A percentile compares a stretch with the other conserved stretches of the same genome.
Conservation (phyloP, 2,888 invertebrate species). For the Leucophenga montana region DNA sequence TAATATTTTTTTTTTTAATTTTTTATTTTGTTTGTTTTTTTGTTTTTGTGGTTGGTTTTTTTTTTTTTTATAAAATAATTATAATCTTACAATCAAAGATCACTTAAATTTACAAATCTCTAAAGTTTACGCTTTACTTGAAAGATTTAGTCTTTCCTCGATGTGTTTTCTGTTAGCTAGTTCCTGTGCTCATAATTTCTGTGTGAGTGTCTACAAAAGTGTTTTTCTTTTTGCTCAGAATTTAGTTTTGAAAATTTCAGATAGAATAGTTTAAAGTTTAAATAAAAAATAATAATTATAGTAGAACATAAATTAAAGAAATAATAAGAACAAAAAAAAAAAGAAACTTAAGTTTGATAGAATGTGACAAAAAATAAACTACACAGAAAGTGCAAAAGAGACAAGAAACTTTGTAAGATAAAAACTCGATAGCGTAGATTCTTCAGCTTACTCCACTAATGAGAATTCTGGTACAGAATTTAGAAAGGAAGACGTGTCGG, state of each 20-base stretch:
- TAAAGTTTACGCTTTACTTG: slow-evolving; percentile 58
- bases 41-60: slow-evolving; percentile 44
- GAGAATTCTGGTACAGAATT: slow-evolving; percentile 4
- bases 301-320: slow-evolving; percentile 27
- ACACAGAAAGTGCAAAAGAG: slow-evolving; percentile 31
- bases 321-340: slow-evolving; percentile 34
- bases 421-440: background rate
- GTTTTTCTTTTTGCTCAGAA: slow-evolving; percentile 38
- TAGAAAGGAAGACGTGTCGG: slow-evolving; percentile 47
- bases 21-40: slow-evolving; percentile 54
- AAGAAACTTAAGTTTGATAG: slow-evolving; percentile 25
- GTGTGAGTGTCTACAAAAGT: slow-evolving; percentile 33
- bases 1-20: slow-evolving; percentile 41
- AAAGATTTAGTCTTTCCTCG: slow-evolving; percentile 57
- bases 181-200: slow-evolving; percentile 37
- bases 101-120: slow-evolving; percentile 71
- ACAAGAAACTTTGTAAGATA: background rate
- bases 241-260: slow-evolving; percentile 29
- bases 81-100: slow-evolving; percentile 71
- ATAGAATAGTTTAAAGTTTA: slow-evolving; percentile 33
- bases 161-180: slow-evolving; percentile 46
- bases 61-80: slow-evolving; percentile 69
- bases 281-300: slow-evolving; percentile 35
- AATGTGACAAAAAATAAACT: slow-evolving; percentile 28
- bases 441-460: slow-evolving; percentile 19